phyloP scores from a whole-genome alignment of 2,888 invertebrate species.

The Campoplex capitator region DNA sequence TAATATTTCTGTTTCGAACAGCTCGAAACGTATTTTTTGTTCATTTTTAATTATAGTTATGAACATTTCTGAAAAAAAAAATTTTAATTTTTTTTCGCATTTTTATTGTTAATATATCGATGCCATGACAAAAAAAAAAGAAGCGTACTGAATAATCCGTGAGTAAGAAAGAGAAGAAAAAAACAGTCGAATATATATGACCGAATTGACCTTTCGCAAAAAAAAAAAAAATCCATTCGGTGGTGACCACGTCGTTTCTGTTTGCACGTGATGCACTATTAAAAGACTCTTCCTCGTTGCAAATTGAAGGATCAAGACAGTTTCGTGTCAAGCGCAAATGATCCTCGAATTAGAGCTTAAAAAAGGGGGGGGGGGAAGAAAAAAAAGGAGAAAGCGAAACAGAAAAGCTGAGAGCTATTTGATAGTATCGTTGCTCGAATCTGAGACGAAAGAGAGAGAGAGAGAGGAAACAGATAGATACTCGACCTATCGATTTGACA shows the following conservation, averaged over 20 bases:
- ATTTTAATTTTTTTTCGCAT: not conserved
- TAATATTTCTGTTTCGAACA: not conserved
- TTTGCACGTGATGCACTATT: not conserved
- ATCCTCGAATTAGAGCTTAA: not conserved
- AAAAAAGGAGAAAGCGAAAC: conserved; percentile 16
- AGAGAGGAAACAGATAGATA: conserved; percentile 22
- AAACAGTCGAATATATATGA: not conserved
- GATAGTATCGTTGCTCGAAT: too few relatives aligned
- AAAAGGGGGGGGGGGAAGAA: not conserved
- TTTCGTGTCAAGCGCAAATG: conserved; percentile 8
- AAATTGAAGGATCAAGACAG: conserved; percentile 18
- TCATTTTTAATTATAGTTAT: not conserved
- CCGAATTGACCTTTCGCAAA: conserved; percentile 38
- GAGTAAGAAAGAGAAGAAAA: not conserved
- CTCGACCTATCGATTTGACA: conserved; percentile 59
- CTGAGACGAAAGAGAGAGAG: conserved; percentile 12
- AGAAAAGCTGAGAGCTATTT: conserved; percentile 3
- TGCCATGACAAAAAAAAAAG: not conserved
- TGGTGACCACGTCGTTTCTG: not conserved
- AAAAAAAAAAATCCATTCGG: conserved; percentile 2
- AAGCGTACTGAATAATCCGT: not conserved
- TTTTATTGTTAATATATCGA: not conserved
- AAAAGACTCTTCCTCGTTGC: conserved; percentile 18
- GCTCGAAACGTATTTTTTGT: not conserved
- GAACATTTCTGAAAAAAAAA: too few relatives aligned